These are phyloP conservation scores for Leucopsar rothschildi DNA, from an alignment of 2,113 vertebrate genomes.

Conservation along the genomic window DNA sequence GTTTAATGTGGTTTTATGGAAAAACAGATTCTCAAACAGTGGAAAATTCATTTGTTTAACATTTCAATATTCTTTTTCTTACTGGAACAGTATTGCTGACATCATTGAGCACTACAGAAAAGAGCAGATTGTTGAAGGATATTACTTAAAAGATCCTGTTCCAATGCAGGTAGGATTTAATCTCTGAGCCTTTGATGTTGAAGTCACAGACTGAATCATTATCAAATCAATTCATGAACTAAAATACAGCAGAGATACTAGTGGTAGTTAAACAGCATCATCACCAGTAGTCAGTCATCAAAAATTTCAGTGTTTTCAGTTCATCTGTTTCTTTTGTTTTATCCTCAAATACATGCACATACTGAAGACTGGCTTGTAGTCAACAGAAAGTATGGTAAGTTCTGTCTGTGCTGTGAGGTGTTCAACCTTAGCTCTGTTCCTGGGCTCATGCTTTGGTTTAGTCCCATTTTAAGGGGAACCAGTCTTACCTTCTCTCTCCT, in stretches of 20 bases:
- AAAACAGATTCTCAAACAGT: not conserved
- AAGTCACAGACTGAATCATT: not conserved
- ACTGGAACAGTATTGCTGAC: conserved; percentile 88
- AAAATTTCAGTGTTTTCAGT: not conserved
- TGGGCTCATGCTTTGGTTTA: not conserved
- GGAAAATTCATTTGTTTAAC: not conserved
- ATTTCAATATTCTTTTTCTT: conserved; percentile 25
- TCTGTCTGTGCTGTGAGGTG: not conserved
- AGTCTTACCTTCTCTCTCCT: not conserved
- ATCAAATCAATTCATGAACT: not conserved
- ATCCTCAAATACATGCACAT: not conserved
- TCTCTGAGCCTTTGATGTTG: not conserved
- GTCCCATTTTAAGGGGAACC: not conserved
- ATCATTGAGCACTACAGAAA: conserved; percentile 98
- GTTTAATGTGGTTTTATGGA: not conserved
- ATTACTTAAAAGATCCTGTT: conserved; percentile 94
- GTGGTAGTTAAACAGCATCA: not conserved
- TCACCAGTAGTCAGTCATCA: not conserved
- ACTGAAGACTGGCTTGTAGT: not conserved
- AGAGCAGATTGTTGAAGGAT: conserved; percentile 98
- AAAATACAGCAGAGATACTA: not conserved
- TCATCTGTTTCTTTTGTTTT: not conserved
- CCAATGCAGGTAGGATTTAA: conserved; percentile 85
- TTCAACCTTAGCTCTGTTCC: not conserved
- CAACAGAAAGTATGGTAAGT: not conserved